Base-by-base conservation (phyloP, 2,888 invertebrate species). In the Anoncus sp. region DNA sequence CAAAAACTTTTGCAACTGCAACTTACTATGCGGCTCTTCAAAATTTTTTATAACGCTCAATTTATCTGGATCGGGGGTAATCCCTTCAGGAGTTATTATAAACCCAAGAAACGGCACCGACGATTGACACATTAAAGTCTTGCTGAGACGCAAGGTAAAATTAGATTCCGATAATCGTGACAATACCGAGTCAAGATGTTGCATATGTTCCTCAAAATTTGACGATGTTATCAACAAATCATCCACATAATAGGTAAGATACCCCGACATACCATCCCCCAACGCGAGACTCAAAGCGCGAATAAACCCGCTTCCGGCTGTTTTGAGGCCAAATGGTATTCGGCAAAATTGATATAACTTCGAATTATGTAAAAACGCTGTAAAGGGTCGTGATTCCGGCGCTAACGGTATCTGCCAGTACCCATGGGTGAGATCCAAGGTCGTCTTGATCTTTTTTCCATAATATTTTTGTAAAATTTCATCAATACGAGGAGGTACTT, bases 271-370 rank as follows among this genome's bases (percentile, higher is more conserved):
- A 31, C 7, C 3, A 31, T 31, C 27, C 9, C 83, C 85, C 10
- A 87, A 76, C 3, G 82, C 60, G 22, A 75, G 31, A 59, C 78
- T 79, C 49, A 85, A 66, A 1, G 77, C 63, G 20, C 79, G 40
- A 9, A 81, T 75, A 53, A 47, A 47, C 1, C 47, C 47, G 20
- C 47, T 47, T 10, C 47, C 47, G 7, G 85, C 85, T 10, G 75
- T 72, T 10, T 71, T 75, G 5, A 82, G 35, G 1, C 20, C 47
- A 20, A 47, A 47, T 20, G 47, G 47, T 7, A 87, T 49, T 10
- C 86, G 80, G 49, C 83, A 74, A 60, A 83, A 87, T 18, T 81
- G 81, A 66, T 85, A 87, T 9, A 81, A 69, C 3, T 63, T 38
- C 14, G 66, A 60, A 14, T 72, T 69, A 47, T 79, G 67, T 2